Evolutionary conservation across 2,113 vertebrate species (phyloP).

Genomic region (Suricata suricatta): DNA sequence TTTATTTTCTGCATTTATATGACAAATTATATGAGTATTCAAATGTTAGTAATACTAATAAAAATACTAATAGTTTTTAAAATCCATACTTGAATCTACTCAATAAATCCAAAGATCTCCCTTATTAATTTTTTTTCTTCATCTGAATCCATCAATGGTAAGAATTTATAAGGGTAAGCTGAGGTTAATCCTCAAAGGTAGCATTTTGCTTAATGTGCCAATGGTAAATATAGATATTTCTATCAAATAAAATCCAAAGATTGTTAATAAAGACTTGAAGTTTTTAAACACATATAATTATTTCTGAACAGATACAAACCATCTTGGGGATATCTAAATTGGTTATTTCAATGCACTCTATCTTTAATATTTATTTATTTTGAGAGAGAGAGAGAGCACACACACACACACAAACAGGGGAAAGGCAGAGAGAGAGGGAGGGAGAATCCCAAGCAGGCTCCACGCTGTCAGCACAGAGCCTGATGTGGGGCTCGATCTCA

Average conservation of each 20-base stretch:
- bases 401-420: no score
- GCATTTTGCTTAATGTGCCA: not conserved
- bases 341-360: not conserved
- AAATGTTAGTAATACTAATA: not conserved
- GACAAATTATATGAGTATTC: not conserved
- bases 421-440: no score
- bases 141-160: not conserved
- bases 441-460: no score
- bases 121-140: not conserved
- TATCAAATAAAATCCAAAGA: not conserved
- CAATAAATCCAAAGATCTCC: not conserved
- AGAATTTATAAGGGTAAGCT: not conserved
- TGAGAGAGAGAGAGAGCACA: no score
- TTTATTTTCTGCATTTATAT: not conserved
- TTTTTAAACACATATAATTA: not conserved
- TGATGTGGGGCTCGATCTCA: no score
- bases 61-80: not conserved
- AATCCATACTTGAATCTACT: not conserved
- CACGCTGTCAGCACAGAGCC: no score
- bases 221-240: not conserved
- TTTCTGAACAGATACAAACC: not conserved
- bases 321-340: not conserved
- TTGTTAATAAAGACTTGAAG: not conserved
- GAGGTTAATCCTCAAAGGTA: not conserved
- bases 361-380: not conserved